These are phyloP conservation scores for Radopholus similis DNA, from an alignment of 1,140 invertebrate species.

Conservation along the genomic window DNA sequence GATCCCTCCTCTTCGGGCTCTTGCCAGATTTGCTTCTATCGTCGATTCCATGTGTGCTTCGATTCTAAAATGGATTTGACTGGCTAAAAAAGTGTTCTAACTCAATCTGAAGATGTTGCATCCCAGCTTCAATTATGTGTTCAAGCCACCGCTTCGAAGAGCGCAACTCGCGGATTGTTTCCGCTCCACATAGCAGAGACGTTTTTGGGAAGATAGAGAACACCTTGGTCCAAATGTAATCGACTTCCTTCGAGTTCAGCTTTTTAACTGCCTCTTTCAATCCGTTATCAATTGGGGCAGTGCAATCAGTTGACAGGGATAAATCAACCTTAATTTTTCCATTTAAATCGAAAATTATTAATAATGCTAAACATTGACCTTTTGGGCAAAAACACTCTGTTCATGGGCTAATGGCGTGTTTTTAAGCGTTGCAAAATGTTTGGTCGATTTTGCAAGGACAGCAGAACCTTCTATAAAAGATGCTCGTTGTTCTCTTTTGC, in stretches of 20 bases:
- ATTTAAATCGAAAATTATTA: too few species aligned
- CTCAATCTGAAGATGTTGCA: constrained; percentile 38
- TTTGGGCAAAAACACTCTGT: constrained; percentile 24
- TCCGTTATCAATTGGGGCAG: constrained; percentile 4
- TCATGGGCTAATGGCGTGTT: constrained; percentile 23
- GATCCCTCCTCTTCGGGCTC: constrained; percentile 39
- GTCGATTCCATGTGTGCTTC: constrained; percentile 40
- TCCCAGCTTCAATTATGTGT: constrained; percentile 28
- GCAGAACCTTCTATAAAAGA: not conserved
- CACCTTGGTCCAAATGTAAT: constrained; percentile 38
- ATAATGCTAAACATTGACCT: too few species aligned
- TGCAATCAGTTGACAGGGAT: constrained; percentile 1
- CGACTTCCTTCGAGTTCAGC: constrained; percentile 33
- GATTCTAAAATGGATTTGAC: constrained; percentile 28
- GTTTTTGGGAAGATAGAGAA: constrained; percentile 23
- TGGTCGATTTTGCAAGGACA: not conserved
- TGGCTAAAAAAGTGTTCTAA: constrained; percentile 15
- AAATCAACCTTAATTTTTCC: constrained; percentile 25
- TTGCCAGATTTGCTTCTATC: constrained; percentile 36
- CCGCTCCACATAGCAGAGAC: constrained; percentile 13
- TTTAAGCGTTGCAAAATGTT: not conserved
- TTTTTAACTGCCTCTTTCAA: constrained; percentile 29
- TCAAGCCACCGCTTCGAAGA: constrained; percentile 33
- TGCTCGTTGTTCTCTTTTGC: not conserved
- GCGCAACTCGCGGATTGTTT: constrained; percentile 27